Base-by-base conservation (phyloP, 2,113 vertebrate species). In the Protomyctophum bolini region DNA sequence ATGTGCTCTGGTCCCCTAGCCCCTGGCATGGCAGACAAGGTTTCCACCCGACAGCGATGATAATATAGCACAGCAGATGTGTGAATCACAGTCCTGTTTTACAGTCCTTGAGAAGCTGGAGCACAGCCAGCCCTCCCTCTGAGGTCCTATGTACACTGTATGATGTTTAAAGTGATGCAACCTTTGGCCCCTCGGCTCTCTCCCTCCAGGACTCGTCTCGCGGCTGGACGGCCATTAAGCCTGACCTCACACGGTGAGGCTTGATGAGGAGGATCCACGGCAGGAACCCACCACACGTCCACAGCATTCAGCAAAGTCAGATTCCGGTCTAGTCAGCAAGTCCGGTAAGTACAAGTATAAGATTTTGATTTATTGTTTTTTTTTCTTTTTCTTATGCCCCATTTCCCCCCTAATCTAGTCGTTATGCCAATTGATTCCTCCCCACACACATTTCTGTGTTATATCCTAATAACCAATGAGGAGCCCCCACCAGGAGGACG, bases 201-300 rank as follows among this genome's bases (percentile, higher is more conserved):
- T 63, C 45, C 76, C 75, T 83, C 63, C 58, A 79, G 78, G 83
- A 72, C 61, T 79, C 46, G 41, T 77, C 67, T 77, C 59, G 0
- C 6, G 58, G 75, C 72, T 76, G 72, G 58, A 71, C 73, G 84
- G 77, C 82, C 79, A 86, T 90, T 89, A 88, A 76, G 83, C 69
- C 67, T 74, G 77, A 66, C 63, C 83, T 90, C 89, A 88, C 88
- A 79, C 82, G 77, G 68, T 75, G 62, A 48, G 10, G 49, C 49
- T 11, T 21, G 68, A 29, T 10, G n/a, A 12, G 21, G 21, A 21
- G 52, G 74, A 65, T 84, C 75, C 70, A 69, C 45, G 50, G 21
- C 75, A 78, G 63, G 71, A 71, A 21, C 21, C 21, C 21, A 21
- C 57, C 69, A 58, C 73, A 79, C 58, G 63, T 65, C 48, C 67